A percentile compares a stretch with the other conserved stretches of the same genome.
phyloP scores from a whole-genome alignment of 2,888 invertebrate genomes.

The Zeuzera pyrina region DNA sequence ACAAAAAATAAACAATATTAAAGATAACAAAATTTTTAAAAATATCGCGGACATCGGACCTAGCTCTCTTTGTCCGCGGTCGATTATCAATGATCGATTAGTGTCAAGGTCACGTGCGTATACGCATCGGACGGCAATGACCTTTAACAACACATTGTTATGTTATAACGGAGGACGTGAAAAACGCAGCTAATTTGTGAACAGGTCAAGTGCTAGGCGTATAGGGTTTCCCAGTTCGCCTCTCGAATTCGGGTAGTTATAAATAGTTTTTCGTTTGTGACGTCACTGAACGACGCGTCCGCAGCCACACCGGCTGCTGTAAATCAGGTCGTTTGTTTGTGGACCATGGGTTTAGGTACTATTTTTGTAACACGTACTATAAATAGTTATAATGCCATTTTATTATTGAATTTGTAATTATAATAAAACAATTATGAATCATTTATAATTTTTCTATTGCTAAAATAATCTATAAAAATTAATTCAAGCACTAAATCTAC shows the following conservation, averaged over 20 bases:
- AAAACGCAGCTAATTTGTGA: slow-evolving; percentile 35
- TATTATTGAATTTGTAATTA: too few species aligned
- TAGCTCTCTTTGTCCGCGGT: slow-evolving; percentile 23
- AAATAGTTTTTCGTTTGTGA: slow-evolving; percentile 30
- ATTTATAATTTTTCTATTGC: too few species aligned
- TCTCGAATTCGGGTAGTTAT: slow-evolving; percentile 25
- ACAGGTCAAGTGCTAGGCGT: slow-evolving; percentile 51
- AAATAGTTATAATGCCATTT: too few species aligned
- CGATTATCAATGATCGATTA: slow-evolving; percentile 15
- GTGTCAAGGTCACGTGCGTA: slow-evolving; percentile 51
- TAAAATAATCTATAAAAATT: too few species aligned
- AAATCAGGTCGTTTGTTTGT: slow-evolving; percentile 53
- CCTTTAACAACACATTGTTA: slow-evolving; percentile 45
- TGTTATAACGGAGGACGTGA: slow-evolving; percentile 17
- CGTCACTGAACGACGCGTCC: slow-evolving; percentile 45
- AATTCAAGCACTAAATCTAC: too few species aligned
- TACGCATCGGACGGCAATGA: slow-evolving; percentile 49
- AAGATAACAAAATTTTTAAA: slow-evolving; percentile 21
- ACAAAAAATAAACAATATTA: slow-evolving; percentile 17
- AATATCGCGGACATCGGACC: slow-evolving; percentile 14
- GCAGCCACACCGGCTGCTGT: slow-evolving; percentile 47
- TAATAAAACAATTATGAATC: too few species aligned
- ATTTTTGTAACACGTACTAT: slow-evolving; percentile 32
- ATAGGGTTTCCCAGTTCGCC: slow-evolving; percentile 48
- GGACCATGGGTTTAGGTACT: slow-evolving; percentile 39